These are phyloP conservation scores for Drosophila multiciliata DNA, from an alignment of 2,888 invertebrate species.

Conservation along the genomic window DNA sequence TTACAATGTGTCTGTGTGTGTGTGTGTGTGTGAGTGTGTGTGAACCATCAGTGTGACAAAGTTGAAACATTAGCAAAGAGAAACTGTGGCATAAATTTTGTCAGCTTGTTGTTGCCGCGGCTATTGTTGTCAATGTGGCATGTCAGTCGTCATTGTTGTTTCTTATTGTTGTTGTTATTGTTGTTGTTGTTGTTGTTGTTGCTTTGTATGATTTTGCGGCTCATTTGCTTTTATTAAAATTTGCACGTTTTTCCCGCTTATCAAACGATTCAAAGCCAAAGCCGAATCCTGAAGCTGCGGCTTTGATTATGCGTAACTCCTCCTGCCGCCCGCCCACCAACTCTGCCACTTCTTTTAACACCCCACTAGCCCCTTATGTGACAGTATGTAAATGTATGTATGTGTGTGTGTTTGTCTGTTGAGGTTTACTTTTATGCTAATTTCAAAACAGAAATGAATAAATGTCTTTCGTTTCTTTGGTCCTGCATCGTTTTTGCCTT, in stretches of 20 bases:
- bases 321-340: neutral
- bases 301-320: slow-evolving; percentile 67
- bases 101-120: slow-evolving; percentile 9
- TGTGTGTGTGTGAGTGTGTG: neutral
- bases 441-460: slow-evolving; percentile 75
- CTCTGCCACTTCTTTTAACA: neutral
- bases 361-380: slow-evolving; percentile 29
- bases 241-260: slow-evolving; percentile 77
- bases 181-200: slow-evolving; percentile 22
- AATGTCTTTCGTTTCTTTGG: slow-evolving; percentile 67
- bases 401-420: slow-evolving; percentile 18
- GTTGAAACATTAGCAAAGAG: slow-evolving; percentile 67
- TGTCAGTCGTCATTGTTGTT: slow-evolving; percentile 12
- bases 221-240: slow-evolving; percentile 78
- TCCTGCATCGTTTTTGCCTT: slow-evolving; percentile 44
- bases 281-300: slow-evolving; percentile 41
- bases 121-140: slow-evolving; percentile 19
- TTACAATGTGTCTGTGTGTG: slow-evolving; percentile 12
- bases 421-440: slow-evolving; percentile 76
- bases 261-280: slow-evolving; percentile 52
- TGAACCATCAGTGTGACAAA: slow-evolving; percentile 57
- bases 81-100: slow-evolving; percentile 58
- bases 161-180: neutral
- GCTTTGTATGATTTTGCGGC: slow-evolving; percentile 76
- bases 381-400: slow-evolving; percentile 25